Percentiles rank a stretch among this genome's conserved stretches.
These are phyloP conservation scores for Lamellibrachia satsuma DNA, from an alignment of 2,888 invertebrate genomes.

Conservation along the genomic window DNA sequence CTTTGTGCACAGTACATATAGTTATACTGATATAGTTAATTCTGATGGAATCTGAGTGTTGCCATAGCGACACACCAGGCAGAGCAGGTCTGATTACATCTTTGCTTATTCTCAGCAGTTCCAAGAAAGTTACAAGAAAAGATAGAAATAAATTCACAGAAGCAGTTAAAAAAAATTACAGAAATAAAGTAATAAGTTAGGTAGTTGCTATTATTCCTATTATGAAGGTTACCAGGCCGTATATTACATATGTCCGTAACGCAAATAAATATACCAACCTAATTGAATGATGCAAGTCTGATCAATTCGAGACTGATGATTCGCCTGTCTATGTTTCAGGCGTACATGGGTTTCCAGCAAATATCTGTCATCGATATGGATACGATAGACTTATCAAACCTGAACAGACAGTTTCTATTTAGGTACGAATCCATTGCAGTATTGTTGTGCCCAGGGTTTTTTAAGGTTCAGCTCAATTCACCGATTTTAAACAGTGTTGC, in stretches of 20 bases:
- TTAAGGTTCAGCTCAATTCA: too few relatives aligned
- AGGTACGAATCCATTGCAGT: slow-evolving; percentile 66
- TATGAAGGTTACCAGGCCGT: too few relatives aligned
- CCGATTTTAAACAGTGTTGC: too few relatives aligned
- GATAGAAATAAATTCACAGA: too few relatives aligned
- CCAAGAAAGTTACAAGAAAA: not conserved
- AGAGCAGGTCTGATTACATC: not conserved
- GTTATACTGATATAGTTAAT: not conserved
- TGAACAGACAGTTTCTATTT: slow-evolving; percentile 98
- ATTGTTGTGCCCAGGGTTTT: not conserved
- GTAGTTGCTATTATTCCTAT: too few relatives aligned
- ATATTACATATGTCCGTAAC: too few relatives aligned
- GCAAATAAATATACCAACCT: not conserved
- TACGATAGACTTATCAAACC: slow-evolving; percentile 96
- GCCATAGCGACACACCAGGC: too few relatives aligned
- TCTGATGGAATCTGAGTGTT: not conserved
- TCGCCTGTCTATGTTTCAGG: slow-evolving; percentile 56
- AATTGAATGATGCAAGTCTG: not conserved
- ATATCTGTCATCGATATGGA: slow-evolving; percentile 99
- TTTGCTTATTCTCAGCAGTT: not conserved
- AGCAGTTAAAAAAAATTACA: too few relatives aligned
- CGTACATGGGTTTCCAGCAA: slow-evolving; percentile 90
- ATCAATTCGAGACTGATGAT: not conserved
- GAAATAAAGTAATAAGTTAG: too few relatives aligned
- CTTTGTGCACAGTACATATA: not conserved